These are phyloP conservation scores for Sebastes schlegelii DNA, from an alignment of 2,113 vertebrate species.

Conservation along the genomic window DNA sequence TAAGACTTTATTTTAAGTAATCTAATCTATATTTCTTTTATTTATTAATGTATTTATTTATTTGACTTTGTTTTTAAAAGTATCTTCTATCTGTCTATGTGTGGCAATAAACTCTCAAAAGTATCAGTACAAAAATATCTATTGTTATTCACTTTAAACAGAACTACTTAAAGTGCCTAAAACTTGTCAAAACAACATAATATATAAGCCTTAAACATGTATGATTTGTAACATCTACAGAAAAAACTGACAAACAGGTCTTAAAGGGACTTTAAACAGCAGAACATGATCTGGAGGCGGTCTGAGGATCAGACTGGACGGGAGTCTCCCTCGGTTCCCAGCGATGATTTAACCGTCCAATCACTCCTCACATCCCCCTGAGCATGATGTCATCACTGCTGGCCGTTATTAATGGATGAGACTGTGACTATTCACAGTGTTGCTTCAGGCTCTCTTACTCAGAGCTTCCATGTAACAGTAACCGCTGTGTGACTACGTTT, in stretches of 20 bases:
- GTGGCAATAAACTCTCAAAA: background rate
- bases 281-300: conserved; percentile 6
- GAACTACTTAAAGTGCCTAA: background rate
- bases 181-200: background rate
- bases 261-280: background rate
- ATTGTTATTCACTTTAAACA: background rate
- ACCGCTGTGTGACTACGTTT: conserved; percentile 34
- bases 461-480: conserved; percentile 48
- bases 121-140: background rate
- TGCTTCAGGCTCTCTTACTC: conserved; percentile 54
- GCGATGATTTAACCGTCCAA: conserved; percentile 49
- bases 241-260: background rate
- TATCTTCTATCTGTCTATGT: background rate
- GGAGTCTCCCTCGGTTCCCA: background rate
- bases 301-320: background rate
- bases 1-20: background rate
- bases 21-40: background rate
- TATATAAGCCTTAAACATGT: background rate
- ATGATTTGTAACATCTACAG: background rate
- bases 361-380: conserved; percentile 46
- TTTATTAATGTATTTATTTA: too few relatives aligned
- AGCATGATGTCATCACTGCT: conserved; percentile 67
- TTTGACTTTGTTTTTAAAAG: too few relatives aligned
- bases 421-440: conserved; percentile 39
- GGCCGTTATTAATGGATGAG: conserved; percentile 61